Evolutionary conservation across 2,888 invertebrate genomes (phyloP).

Genomic region (Dicyrtomina minuta): DNA sequence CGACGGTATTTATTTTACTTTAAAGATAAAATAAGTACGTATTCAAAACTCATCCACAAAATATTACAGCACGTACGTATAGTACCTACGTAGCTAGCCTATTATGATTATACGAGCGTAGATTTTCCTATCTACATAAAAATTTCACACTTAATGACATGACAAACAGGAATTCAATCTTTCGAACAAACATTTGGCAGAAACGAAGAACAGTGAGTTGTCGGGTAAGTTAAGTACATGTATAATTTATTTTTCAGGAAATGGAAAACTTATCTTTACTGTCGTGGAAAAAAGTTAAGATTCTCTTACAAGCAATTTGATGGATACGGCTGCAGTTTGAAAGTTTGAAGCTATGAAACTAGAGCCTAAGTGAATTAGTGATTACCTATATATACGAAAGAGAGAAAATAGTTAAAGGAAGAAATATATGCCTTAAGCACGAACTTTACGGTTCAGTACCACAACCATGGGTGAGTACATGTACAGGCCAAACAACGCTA

Average conservation of each 20-base stretch:
- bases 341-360: not conserved
- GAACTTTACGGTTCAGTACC: not conserved
- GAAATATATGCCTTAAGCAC: conserved; percentile 4
- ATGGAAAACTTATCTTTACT: conserved; percentile 11
- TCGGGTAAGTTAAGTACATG: conserved; percentile 4
- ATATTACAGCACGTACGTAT: too few relatives aligned
- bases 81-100: too few relatives aligned
- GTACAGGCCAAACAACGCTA: not conserved
- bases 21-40: too few relatives aligned
- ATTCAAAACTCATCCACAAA: too few relatives aligned
- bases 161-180: too few relatives aligned
- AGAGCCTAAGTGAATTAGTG: conserved; percentile 15
- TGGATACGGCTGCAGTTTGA: not conserved
- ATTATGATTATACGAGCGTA: too few relatives aligned
- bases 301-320: not conserved
- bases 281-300: not conserved
- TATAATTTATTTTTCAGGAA: conserved; percentile 27
- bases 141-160: too few relatives aligned
- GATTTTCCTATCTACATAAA: too few relatives aligned
- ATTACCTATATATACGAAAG: conserved; percentile 7
- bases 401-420: not conserved
- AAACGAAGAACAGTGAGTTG: conserved; percentile 9
- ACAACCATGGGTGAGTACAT: too few relatives aligned
- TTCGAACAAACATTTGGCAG: conserved; percentile 2
- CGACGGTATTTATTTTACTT: too few relatives aligned